These are phyloP conservation scores for Channa maculata DNA, from an alignment of 2,113 vertebrate species.

Conservation along the genomic window DNA sequence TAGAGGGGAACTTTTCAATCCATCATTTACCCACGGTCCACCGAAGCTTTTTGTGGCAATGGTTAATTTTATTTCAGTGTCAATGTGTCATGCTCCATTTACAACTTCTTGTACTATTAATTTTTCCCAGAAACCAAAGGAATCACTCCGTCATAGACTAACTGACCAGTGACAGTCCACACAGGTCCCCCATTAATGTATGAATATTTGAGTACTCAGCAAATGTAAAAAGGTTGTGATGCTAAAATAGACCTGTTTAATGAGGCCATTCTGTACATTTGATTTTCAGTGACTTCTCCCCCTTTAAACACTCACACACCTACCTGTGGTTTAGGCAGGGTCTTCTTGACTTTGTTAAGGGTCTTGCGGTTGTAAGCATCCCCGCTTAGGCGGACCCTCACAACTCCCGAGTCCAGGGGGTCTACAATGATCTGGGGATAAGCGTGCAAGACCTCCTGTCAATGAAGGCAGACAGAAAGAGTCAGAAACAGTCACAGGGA, in stretches of 20 bases:
- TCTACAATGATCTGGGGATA: conserved; percentile 89
- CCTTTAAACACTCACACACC: background rate
- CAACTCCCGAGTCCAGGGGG: conserved; percentile 83
- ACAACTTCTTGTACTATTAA: background rate
- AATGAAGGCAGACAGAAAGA: background rate
- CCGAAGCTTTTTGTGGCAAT: background rate
- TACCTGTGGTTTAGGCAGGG: conserved; percentile 91
- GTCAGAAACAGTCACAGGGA: background rate
- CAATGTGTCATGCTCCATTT: background rate
- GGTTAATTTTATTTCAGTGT: conserved; percentile 14
- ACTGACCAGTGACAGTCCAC: background rate
- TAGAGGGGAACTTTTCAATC: background rate
- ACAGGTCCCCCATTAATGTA: no score
- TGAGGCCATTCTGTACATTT: background rate
- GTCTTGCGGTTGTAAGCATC: conserved; percentile 95
- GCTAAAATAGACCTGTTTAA: background rate
- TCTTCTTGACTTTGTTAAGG: conserved; percentile 93
- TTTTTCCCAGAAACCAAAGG: background rate
- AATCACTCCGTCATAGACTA: background rate
- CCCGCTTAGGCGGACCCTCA: conserved; percentile 87
- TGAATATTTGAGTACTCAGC: background rate
- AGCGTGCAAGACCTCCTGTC: conserved; percentile 88
- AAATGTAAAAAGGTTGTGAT: background rate
- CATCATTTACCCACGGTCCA: background rate
- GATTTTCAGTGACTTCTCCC: background rate